phyloP scores from a whole-genome alignment of 1,140 invertebrate species.

The Penaeus chinensis region DNA sequence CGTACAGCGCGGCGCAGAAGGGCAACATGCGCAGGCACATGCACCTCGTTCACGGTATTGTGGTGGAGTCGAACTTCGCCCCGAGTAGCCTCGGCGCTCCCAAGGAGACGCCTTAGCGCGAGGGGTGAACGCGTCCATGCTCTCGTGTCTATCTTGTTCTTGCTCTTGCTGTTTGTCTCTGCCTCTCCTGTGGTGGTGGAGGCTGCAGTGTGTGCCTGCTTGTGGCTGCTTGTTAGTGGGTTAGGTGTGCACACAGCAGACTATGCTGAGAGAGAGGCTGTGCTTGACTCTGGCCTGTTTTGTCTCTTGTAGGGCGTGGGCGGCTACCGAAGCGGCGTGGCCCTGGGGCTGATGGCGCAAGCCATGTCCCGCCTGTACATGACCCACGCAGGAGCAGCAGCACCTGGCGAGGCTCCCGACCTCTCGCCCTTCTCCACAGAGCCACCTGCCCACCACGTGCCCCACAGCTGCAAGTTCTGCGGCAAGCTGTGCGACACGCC shows the following conservation, averaged over 20 bases:
- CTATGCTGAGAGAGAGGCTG: conserved; percentile 51
- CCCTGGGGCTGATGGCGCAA: conserved; percentile 53
- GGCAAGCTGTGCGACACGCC: conserved; percentile 57
- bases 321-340: conserved; percentile 51
- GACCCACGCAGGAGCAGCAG: conserved; percentile 24
- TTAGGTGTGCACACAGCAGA: conserved; percentile 27
- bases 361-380: conserved; percentile 57
- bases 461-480: conserved; percentile 52
- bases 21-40: conserved; percentile 54
- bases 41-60: conserved; percentile 48
- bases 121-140: conserved; percentile 27
- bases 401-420: conserved; percentile 42
- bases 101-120: conserved; percentile 27
- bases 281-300: conserved; percentile 57
- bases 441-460: conserved; percentile 34
- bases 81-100: background rate
- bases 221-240: conserved; percentile 34
- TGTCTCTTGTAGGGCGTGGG: conserved; percentile 55
- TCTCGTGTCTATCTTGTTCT: conserved; percentile 8
- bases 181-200: conserved; percentile 29
- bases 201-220: conserved; percentile 31
- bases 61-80: conserved; percentile 8
- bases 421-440: conserved; percentile 40
- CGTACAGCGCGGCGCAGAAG: conserved; percentile 52
- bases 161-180: conserved; percentile 31